A percentile compares a stretch with the other conserved stretches of the same genome.
Evolutionary conservation across 2,113 vertebrate species (phyloP).

Genomic region (Larimichthys polyactis): DNA sequence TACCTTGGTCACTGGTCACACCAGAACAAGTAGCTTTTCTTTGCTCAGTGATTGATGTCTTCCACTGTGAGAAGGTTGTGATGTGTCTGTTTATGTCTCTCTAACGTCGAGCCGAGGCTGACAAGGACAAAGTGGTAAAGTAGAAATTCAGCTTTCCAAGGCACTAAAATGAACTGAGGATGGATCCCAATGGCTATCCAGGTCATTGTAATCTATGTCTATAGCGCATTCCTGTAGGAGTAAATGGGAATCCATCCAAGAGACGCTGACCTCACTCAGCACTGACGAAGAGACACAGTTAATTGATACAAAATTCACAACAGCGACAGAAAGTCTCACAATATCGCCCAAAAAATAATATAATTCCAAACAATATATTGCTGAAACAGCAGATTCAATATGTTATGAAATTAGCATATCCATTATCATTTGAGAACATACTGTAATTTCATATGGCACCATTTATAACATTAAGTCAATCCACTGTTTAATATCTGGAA

Average conservation of each 20-base stretch:
- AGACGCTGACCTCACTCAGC: neutral
- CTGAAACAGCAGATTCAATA: neutral
- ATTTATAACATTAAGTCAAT: neutral
- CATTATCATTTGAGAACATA: neutral
- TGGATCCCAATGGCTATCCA: neutral
- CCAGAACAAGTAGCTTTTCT: neutral
- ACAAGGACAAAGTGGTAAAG: neutral
- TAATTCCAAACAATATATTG: neutral
- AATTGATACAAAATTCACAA: neutral
- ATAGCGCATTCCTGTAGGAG: neutral
- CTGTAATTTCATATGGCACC: neutral
- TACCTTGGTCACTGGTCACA: neutral
- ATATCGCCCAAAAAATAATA: neutral
- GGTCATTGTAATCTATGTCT: neutral
- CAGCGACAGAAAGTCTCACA: neutral
- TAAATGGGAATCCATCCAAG: neutral
- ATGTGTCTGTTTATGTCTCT: neutral
- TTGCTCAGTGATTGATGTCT: neutral
- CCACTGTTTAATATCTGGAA: conserved; percentile 1
- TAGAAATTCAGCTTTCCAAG: neutral
- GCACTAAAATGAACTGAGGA: too few relatives aligned
- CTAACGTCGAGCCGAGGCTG: neutral
- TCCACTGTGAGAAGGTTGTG: neutral
- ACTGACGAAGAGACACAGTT: neutral
- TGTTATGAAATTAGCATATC: neutral